Percentiles rank a stretch among this genome's conserved stretches.
These are phyloP conservation scores for Montipora capricornis DNA, from an alignment of 64 coral and sea anemone species.

Conservation along the genomic window DNA sequence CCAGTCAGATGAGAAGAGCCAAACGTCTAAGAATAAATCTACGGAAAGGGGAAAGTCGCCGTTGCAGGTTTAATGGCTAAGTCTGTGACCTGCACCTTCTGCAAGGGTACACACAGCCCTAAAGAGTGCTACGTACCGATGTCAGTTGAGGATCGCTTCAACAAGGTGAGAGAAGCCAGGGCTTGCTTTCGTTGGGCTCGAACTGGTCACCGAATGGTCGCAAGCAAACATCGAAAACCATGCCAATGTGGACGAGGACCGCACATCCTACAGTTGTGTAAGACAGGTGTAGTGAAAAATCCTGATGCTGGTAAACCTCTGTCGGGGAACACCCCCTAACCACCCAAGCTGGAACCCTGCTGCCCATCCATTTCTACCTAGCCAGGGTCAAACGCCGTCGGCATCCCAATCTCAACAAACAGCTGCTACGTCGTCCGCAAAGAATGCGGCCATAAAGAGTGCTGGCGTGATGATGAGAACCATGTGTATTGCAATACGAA, in stretches of 20 bases:
- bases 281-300: no score
- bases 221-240: constrained; percentile 1
- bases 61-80: not conserved
- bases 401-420: no score
- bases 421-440: not conserved
- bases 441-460: no score
- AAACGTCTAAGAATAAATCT: not conserved
- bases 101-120: no score
- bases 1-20: not conserved
- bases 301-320: not conserved
- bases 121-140: no score
- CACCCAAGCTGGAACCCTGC: constrained; percentile 11
- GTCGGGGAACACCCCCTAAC: not conserved
- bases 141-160: no score
- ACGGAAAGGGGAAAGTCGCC: not conserved
- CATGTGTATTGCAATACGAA: not conserved
- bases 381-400: not conserved
- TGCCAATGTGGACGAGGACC: not conserved
- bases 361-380: not conserved
- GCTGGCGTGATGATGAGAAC: no score
- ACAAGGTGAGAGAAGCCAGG: not conserved
- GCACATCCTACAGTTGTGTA: not conserved
- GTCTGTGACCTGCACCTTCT: no score
- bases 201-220: not conserved
- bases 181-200: not conserved